Percentiles rank a stretch among this genome's conserved stretches.
phyloP scores from a whole-genome alignment of 2,888 invertebrate genomes.

The Terebella lapidaria region DNA sequence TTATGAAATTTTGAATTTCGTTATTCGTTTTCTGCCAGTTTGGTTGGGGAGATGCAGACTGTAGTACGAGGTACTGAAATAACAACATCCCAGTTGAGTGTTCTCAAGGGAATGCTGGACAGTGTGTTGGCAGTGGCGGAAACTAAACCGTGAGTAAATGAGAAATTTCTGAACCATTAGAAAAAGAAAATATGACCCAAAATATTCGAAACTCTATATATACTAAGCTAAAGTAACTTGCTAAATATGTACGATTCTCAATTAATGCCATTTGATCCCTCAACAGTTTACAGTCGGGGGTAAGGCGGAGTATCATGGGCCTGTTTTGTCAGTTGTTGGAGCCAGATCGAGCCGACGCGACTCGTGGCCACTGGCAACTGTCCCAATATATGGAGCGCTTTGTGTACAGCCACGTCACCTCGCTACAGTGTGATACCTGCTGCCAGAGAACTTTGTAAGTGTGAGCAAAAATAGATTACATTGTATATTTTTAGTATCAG shows the following conservation, averaged over 20 bases:
- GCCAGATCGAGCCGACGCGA: constrained; percentile 32
- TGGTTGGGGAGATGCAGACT: no score
- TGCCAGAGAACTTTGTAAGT: constrained; percentile 8
- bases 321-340: constrained; percentile 41
- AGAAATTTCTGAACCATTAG: no score
- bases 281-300: neutral
- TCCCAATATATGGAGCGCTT: constrained; percentile 35
- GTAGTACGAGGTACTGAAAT: no score
- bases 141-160: constrained; percentile 8
- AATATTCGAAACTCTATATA: no score
- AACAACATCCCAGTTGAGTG: no score
- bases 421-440: constrained; percentile 17
- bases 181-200: no score
- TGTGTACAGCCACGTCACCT: constrained; percentile 35
- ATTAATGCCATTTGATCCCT: no score
- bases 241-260: no score
- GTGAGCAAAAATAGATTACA: neutral
- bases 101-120: constrained; percentile 32
- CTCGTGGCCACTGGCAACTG: constrained; percentile 35
- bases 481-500: neutral
- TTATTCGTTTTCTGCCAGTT: no score
- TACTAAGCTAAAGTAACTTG: no score
- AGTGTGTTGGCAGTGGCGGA: constrained; percentile 20
- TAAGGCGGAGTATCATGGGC: constrained; percentile 24
- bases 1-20: no score